Base-by-base conservation (phyloP, 2,797 vertebrate species). In the Philypnodon macrostomus region DNA sequence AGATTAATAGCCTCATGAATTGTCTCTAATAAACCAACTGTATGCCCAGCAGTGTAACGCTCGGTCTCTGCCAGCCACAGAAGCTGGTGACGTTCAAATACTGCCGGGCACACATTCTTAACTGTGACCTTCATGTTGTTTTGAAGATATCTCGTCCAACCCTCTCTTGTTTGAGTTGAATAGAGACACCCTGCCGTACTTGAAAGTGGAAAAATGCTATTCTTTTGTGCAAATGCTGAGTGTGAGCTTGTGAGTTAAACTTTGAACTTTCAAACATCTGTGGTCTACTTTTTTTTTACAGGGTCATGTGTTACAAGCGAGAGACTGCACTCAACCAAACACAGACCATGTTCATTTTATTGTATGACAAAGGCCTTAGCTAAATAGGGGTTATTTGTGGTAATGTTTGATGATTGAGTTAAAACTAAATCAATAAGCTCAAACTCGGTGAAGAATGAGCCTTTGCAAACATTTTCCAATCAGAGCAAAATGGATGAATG, bases 181-280 rank as follows among this genome's bases (percentile, higher is more conserved):
- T 32, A 13, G n/a, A 7, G n/a, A 21, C 18, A 19, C 11, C 4
- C 11, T 37, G 5, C 8, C 7, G 27, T 29, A 29, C 9, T 29
- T 10, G 13, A 14, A 14, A 14, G 3, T 10, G 1, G 3, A 15
- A 15, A 33, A 33, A 33, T 15, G 5, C 32, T 7, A 15, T 5
- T 14, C 32, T 33, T 33, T 15, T 14, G 32, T 33, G 21, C 23
- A 7, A 14, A 4, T 26, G 21, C 3, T 3, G 42, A 46, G 23
- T 15, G 21, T 40, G 19, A 33, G 39, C 5, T 18, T n/a, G 12
- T 0, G 24, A 30, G 49, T 70, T 67, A 47, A 66, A 58, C 34
- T 39, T 64, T 53, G 61, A 69, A 15, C 40, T 5, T 39, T 64
- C 50, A 63, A 69, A 15, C 40, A 4, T 4, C 1, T 38, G 17